phyloP scores from a whole-genome alignment of 2,888 invertebrate genomes.

The Macrosoma leucophasiata region DNA sequence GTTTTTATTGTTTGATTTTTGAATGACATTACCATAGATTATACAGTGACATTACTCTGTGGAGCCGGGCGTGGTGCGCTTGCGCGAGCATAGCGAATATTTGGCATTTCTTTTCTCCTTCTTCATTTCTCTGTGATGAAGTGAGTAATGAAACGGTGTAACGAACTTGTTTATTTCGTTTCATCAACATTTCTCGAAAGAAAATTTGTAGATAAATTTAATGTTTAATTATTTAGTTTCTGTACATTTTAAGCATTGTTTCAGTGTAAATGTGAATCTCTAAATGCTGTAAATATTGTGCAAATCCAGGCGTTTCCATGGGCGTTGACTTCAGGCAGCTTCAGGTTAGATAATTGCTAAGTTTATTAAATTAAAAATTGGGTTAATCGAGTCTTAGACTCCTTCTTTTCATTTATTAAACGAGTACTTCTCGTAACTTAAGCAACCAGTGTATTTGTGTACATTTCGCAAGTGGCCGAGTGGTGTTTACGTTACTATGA shows the following conservation, averaged over 20 bases:
- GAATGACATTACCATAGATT: no score
- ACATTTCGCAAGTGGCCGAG: no score
- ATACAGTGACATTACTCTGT: conserved; percentile 6
- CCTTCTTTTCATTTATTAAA: no score
- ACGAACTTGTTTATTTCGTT: conserved; percentile 51
- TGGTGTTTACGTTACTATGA: no score
- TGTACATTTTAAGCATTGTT: conserved; percentile 14
- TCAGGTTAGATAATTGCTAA: conserved; percentile 57
- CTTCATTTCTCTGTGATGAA: no score
- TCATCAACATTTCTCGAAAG: conserved; percentile 39
- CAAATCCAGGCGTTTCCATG: conserved; percentile 53
- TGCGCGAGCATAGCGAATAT: conserved; percentile 49
- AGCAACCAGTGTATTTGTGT: no score
- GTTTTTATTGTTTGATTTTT: no score
- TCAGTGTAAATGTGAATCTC: conserved; percentile 33
- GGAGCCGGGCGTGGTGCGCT: conserved; percentile 69
- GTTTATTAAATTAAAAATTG: conserved; percentile 63
- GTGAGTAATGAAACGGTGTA: conserved; percentile 52
- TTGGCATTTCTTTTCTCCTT: conserved; percentile 40
- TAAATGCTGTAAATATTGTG: conserved; percentile 29
- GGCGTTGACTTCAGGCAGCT: conserved; percentile 71
- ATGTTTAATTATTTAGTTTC: conserved; percentile 14
- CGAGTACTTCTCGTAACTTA: no score
- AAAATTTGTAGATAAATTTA: conserved; percentile 15
- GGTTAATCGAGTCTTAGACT: conserved; percentile 38